Base-by-base conservation (phyloP, 2,888 invertebrate genomes). In the Bhutanitis thaidina region DNA sequence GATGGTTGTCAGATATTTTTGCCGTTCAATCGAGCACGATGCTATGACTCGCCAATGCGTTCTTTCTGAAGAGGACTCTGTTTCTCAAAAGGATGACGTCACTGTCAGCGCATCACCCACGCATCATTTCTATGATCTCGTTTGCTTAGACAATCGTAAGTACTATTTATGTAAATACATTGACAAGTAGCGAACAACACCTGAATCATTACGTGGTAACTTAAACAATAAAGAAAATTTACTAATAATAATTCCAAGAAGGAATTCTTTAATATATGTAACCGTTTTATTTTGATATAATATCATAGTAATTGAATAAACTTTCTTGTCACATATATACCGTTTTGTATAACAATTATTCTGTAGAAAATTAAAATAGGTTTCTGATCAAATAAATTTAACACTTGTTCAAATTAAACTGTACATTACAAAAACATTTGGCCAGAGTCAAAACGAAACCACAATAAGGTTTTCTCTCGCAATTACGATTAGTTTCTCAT, bases 131-230 rank as follows among this genome's bases (percentile, higher is more conserved):
- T 97, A 96, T 71, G 96, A 97, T 80, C 93, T 97, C 52, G 95
- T 96, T 53, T 97, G 97, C 74, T 88, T 97, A 64, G 96, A 96
- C 77, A 96, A 96, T 85, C 96, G 96, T 96, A 90, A 94, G 95
- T 93, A 72, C 65, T 36, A 9, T 30, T 30, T 10, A n/a, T 30
- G 4, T 30, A 9, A 30, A 30, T n/a, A 10, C 9, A n/a, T n/a
- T n/a, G n/a, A n/a, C n/a, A n/a, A n/a, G n/a, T n/a, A n/a, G n/a
- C n/a, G n/a, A n/a, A n/a, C n/a, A n/a, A n/a, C n/a, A n/a, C n/a
- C n/a, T n/a, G n/a, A n/a, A n/a, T n/a, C n/a, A n/a, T n/a, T n/a
- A n/a, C n/a, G n/a, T n/a, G n/a, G n/a, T n/a, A n/a, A n/a, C n/a
- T n/a, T n/a, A n/a, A n/a, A n/a, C n/a, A n/a, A n/a, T n/a, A n/a